Evolutionary conservation across 1,140 invertebrate species (phyloP), one percentile per base, ranked within the genome.

Genomic region (Drosophila sucinea): DNA sequence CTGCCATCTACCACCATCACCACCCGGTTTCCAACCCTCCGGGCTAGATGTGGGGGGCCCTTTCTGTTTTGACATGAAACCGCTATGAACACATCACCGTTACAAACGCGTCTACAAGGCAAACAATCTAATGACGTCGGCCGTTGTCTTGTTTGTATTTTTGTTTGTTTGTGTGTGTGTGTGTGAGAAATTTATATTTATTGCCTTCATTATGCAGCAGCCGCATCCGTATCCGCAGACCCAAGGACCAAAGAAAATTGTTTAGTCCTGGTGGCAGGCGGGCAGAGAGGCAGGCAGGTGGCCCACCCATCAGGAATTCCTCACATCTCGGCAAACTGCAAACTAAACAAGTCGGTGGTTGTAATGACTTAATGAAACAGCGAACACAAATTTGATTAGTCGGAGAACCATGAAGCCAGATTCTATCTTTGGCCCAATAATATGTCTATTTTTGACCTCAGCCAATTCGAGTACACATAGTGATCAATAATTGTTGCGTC

Each of bases 71-170:
- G 89, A 91, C 89, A 89, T 71, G 76, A 89, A 90, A 91, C 89
- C 89, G 89, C 89, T 91, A 91, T 91, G 84, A 91, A 91, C 89
- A 91, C 89, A 91, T 91, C 89, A 90, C 79, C 67, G 87, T 74
- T 87, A 89, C 84, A 90, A 90, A 90, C 83, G 84, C 75, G 71
- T 81, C 82, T 76, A 87, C 87, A 90, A 90, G 84, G 82, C 87
- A 90, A 87, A 87, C 80, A 90, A 90, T 81, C 75, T 87, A 90
- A 90, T 83, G 83, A 77, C 70, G 72, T 79, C 64, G 78, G 66
- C n/a, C 66, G 55, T 57, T 73, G 60, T 70, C 67, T 68, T 89
- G 77, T 86, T 85, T 78, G 68, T 73, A 54, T 75, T 68, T 6
- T 35, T 69, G 33, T 55, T 25, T 61, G 67, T 66, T 66, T 83